These are phyloP conservation scores for Saturnia pavonia DNA, from an alignment of 2,888 invertebrate species.

Conservation along the genomic window DNA sequence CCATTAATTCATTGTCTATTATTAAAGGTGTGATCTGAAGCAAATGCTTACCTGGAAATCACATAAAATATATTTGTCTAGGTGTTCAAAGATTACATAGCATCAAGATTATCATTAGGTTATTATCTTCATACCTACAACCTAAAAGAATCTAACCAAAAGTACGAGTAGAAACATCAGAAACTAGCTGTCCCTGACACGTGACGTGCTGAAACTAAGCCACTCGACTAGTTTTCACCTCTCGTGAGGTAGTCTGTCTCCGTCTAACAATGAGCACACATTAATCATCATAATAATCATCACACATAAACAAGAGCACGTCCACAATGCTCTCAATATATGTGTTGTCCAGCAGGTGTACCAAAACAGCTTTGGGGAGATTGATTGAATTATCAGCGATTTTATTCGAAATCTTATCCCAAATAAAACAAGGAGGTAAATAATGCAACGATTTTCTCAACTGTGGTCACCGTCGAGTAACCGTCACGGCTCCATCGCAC, in stretches of 20 bases:
- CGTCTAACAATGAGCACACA: no score
- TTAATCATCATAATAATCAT: no score
- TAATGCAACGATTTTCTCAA: not conserved
- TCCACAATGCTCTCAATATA: no score
- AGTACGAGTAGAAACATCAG: not conserved
- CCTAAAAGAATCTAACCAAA: no score
- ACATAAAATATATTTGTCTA: no score
- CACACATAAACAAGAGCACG: no score
- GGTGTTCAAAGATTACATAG: no score
- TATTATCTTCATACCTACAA: not conserved
- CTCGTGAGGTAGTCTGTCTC: no score
- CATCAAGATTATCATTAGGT: no score
- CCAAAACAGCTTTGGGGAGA: not conserved
- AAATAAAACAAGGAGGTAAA: not conserved
- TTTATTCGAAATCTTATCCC: not conserved
- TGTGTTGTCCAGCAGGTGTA: not conserved
- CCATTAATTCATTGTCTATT: no score
- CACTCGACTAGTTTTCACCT: not conserved
- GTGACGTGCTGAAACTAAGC: not conserved
- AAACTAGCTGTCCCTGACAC: not conserved
- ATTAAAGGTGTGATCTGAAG: no score
- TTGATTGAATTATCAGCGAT: not conserved
- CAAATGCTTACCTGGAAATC: no score
- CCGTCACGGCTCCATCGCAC: not conserved
- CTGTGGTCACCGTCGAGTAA: not conserved